A percentile compares a stretch with the other conserved stretches of the same genome.
Evolutionary conservation across 2,113 vertebrate genomes (phyloP).

Genomic region (Crotophaga sulcirostris): DNA sequence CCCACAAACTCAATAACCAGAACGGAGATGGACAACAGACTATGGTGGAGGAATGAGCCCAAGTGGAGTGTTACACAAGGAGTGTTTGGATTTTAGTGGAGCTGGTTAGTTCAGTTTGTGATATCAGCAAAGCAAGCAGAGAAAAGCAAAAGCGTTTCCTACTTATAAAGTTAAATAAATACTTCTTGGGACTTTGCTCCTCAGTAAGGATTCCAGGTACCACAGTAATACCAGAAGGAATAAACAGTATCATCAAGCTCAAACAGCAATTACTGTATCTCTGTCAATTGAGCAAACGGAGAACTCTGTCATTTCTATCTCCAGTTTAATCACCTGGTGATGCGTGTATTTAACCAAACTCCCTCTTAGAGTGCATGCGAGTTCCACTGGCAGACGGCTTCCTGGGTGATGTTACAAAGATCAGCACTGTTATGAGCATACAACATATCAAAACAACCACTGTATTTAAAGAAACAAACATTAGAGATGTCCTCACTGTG

Average conservation of each 20-base stretch:
- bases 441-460: conserved; percentile 49
- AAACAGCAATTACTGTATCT: background rate
- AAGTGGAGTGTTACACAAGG: background rate
- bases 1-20: background rate
- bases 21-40: background rate
- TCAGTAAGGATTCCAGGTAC: background rate
- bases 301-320: background rate
- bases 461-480: conserved; percentile 26
- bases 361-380: background rate
- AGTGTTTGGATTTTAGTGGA: background rate
- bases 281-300: background rate
- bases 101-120: background rate
- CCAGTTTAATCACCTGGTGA: background rate
- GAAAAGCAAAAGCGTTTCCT: background rate
- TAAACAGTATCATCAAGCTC: background rate
- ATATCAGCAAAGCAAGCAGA: background rate
- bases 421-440: background rate
- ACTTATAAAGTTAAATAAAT: background rate
- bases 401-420: background rate
- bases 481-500: background rate
- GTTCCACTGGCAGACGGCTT: background rate
- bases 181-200: background rate
- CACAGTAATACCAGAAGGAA: background rate
- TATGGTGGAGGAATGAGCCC: background rate
- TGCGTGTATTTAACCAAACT: background rate